These are phyloP conservation scores for Tapera naevia DNA, from an alignment of 2,797 vertebrate species.

Conservation along the genomic window DNA sequence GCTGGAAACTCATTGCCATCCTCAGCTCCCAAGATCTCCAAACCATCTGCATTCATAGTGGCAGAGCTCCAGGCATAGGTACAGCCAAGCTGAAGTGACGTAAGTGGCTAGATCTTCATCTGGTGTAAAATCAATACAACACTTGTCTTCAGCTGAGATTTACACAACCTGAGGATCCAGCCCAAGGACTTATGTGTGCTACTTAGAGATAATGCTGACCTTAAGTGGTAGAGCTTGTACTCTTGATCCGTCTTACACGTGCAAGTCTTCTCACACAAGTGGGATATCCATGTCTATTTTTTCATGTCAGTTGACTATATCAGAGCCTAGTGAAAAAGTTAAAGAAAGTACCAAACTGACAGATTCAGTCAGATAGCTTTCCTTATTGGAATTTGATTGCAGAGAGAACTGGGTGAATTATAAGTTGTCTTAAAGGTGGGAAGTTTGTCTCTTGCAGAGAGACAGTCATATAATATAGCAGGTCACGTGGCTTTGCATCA, in stretches of 20 bases:
- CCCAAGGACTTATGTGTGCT: not conserved
- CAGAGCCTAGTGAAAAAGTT: not conserved
- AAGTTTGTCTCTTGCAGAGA: not conserved
- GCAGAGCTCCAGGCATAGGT: constrained; percentile 35
- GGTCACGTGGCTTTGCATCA: fast-evolving
- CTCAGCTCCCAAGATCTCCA: constrained; percentile 9
- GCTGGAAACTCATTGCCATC: not conserved
- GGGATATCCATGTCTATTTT: not conserved
- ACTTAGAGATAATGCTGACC: constrained; percentile 46
- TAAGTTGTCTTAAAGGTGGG: not conserved
- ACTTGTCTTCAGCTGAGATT: not conserved
- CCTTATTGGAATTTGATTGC: not conserved
- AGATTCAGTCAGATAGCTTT: not conserved
- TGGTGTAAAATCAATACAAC: constrained; percentile 8
- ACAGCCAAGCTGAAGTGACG: constrained; percentile 3
- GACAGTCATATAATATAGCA: not conserved
- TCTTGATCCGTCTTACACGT: not conserved
- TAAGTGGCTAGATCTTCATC: constrained; percentile 10
- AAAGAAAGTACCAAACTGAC: not conserved
- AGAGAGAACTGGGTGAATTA: not conserved
- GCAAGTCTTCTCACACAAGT: not conserved
- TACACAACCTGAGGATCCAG: constrained; percentile 23
- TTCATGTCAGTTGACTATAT: not conserved
- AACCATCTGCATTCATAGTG: constrained; percentile 44
- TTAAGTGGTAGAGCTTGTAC: not conserved